Evolutionary conservation across 2,113 vertebrate genomes (phyloP), one percentile per base, ranked within the genome.

Genomic region (Meles meles): DNA sequence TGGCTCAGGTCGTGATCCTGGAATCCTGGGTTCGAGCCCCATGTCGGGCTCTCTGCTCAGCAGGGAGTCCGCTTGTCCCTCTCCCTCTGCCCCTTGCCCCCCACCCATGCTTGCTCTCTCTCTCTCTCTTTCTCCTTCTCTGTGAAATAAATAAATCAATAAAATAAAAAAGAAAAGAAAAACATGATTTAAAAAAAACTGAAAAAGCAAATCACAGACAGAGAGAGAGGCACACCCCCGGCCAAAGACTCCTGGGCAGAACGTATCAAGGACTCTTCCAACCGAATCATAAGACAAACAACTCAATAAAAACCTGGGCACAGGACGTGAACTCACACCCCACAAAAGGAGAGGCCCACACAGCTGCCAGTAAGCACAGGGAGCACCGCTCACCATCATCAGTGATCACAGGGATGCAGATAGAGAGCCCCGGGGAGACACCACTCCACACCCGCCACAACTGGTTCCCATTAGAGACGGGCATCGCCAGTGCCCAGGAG

Each of bases 371-470:
- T 4, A 29, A 44, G 52, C 37, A 9, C 12, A 2, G 2, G n/a
- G 12, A 21, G 7, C 0, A 6, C 74, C 0, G 2, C 42, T 21
- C 34, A 2, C 2, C 20, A 3, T 17, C 1, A 0, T 6, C 15
- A 25, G 34, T 2, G 8, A 44, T 42, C 65, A 1, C 1, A 3
- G 65, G 44, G 15, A n/a, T 4, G 11, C 20, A 20, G 7, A 7
- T 0, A 15, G 11, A 61, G 15, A 29, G 5, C 82, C 82, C 1
- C n/a, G 31, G 39, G 0, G 52, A 71, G 61, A 39, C 17, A 5
- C 15, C 27, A 0, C 72, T 2, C 7, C 27, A 8, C 34, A 0
- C 5, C 52, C 49, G 0, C 27, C 1, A 0, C 23, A 34, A 1
- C 8, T 2, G 9, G 61, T 13, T 25, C 20, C 0, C 12, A 1